Base-by-base conservation (phyloP, 2,797 vertebrate genomes). In the Sebastes hopkinsi region DNA sequence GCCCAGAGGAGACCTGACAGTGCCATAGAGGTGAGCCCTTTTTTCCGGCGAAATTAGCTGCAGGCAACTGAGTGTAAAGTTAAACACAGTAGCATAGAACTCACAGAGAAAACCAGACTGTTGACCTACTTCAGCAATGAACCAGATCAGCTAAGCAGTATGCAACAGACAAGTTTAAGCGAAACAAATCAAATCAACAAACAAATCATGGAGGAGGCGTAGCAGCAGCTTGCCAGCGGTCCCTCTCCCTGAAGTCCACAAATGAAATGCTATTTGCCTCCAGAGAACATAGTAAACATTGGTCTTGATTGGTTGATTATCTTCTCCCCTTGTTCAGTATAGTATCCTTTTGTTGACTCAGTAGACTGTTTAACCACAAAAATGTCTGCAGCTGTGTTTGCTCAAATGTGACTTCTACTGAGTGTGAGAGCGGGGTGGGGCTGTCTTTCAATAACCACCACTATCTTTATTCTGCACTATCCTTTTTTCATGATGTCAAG, bases 331-430 rank as follows among this genome's bases (percentile, higher is more conserved):
- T 56, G 8, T 25, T 78, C n/a, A 27, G n/a, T 8, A 5, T 66
- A 14, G 61, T 38, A 18, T 62, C 4, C 0, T 54, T 60, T 29
- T 29, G 13, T 30, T 38, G 20, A 52, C 29, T 60, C 29, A 60
- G 58, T n/a, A 13, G 46, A 62, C 32, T 9, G 18, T 71, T 18
- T 23, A 73, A 62, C 78, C 71, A 68, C 77, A 68, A 46, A 62
- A 42, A 56, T 12, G 32, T 42, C 27, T 34, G 13, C 60, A 42
- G 54, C 25, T 52, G 11, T 36, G 23, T 20, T 46, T 46, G 5
- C 8, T 42, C 12, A 42, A 30, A 18, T n/a, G 1, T 50, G 22
- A 25, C 20, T 62, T 52, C 18, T 50, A 50, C 18, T 52, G 46
- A 20, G 46, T 59, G 14, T 36, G 22, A n/a, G 10, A 23, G 20